Percentiles rank a stretch among this genome's conserved stretches.
phyloP scores from a whole-genome alignment of 2,797 vertebrate species.

The Eutrigla gurnardus region DNA sequence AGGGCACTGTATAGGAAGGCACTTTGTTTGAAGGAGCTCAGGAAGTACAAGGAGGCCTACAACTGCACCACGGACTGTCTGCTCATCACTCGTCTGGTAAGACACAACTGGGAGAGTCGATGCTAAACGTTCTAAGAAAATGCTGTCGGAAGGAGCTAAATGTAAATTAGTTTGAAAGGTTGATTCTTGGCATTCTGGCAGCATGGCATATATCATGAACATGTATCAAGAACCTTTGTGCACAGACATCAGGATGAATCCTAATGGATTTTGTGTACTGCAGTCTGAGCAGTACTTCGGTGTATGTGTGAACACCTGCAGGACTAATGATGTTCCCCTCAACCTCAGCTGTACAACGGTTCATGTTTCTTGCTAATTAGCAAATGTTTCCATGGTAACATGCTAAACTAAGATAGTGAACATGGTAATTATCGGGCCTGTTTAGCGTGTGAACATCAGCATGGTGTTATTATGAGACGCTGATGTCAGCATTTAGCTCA shows the following conservation, averaged over 20 bases:
- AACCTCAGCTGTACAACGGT: neutral
- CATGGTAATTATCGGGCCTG: neutral
- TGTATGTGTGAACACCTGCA: neutral
- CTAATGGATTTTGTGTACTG: neutral
- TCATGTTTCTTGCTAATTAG: neutral
- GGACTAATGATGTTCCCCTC: neutral
- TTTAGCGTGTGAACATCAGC: too few relatives aligned
- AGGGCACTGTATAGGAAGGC: conserved; percentile 92
- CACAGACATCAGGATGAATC: neutral
- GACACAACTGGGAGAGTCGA: neutral
- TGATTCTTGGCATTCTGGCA: too few relatives aligned
- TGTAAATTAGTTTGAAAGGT: too few relatives aligned
- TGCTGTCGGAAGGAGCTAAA: neutral
- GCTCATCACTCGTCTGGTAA: conserved; percentile 89
- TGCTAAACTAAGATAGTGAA: neutral
- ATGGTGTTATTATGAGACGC: too few relatives aligned
- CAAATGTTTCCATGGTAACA: neutral
- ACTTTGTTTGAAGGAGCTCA: conserved; percentile 89
- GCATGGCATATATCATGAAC: too few relatives aligned
- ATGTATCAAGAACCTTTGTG: neutral
- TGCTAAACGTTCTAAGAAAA: neutral
- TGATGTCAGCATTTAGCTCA: too few relatives aligned
- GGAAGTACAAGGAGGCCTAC: conserved; percentile 91
- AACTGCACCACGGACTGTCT: conserved; percentile 91
- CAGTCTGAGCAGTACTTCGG: neutral